Evolutionary conservation across 1,140 invertebrate genomes (phyloP), one percentile per base, ranked within the genome.

Genomic region (Gonatopus flavifemur): DNA sequence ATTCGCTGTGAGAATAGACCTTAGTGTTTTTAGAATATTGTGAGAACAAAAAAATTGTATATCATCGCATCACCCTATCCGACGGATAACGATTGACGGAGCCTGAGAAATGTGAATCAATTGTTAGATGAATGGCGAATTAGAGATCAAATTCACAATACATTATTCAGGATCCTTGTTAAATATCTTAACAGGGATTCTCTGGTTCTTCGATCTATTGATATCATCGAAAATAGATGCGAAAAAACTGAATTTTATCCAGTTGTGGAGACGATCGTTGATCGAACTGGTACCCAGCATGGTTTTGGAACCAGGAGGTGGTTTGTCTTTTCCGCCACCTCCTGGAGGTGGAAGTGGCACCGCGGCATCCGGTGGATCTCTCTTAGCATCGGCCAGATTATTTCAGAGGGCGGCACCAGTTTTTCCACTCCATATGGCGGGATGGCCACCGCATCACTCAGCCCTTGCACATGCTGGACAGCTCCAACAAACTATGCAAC

Each of bases 281-380:
- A 47, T 52, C 58, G 62, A 66, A 66, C 69, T 78, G 76, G 74
- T 77, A 67, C 74, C 76, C 16, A 77, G 76, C 57, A 77, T 78
- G 76, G 76, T 77, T 45, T 54, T 78, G 47, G 76, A 78, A 58
- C 74, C 76, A 67, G 76, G 76, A 66, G 76, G 74, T 66, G 74
- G 74, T 59, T 57, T 77, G 64, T 78, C 76, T 49, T 78, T 77
- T 51, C 76, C 74, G 62, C 67, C 75, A 69, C 74, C 74, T 63
- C 76, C 74, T 68, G 73, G 70, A 64, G 69, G 64, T 49, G n/a
- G n/a, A n/a, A 58, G 64, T 44, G 67, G 68, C 32, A 66, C 68
- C 32, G 52, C 62, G 25, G 66, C 68, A 15, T 68, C 72, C 52
- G 67, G 69, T 32, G 72, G 68, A 44, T 68, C 74, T 3, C 59